These are phyloP conservation scores for Chrysolina oricalcia DNA, from an alignment of 2,888 invertebrate genomes.

Conservation along the genomic window DNA sequence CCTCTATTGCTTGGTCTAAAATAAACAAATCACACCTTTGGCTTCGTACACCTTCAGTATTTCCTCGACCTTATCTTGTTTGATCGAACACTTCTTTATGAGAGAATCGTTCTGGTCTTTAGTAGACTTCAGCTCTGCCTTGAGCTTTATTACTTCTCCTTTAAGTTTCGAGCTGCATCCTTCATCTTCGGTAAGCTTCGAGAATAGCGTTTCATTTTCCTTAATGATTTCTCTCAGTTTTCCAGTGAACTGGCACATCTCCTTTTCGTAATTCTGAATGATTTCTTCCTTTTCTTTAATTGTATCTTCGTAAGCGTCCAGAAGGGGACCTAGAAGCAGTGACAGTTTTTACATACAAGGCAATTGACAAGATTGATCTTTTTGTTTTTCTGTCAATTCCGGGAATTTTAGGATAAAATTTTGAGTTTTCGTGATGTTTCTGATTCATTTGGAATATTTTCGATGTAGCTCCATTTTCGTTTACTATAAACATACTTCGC, in stretches of 20 bases:
- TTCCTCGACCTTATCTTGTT: constrained; percentile 83
- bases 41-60: constrained; percentile 83
- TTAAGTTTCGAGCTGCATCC: constrained; percentile 70
- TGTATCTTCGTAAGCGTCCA: constrained; percentile 87
- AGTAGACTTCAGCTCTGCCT: constrained; percentile 67
- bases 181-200: constrained; percentile 72
- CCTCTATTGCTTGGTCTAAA: neutral
- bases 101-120: constrained; percentile 71
- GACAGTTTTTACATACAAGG: neutral
- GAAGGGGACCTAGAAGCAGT: constrained; percentile 73
- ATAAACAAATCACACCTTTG: constrained; percentile 74
- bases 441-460: no score
- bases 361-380: no score
- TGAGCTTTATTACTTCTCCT: constrained; percentile 70
- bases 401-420: no score
- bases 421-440: no score
- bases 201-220: constrained; percentile 80
- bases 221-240: constrained; percentile 80
- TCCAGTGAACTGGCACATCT: constrained; percentile 82
- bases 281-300: constrained; percentile 84
- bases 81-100: constrained; percentile 79
- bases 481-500: no score
- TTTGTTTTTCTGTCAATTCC: no score
- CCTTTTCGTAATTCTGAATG: constrained; percentile 80
- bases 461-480: no score